These are phyloP conservation scores for Alcedo atthis DNA, from an alignment of 2,797 vertebrate species.

Conservation along the genomic window DNA sequence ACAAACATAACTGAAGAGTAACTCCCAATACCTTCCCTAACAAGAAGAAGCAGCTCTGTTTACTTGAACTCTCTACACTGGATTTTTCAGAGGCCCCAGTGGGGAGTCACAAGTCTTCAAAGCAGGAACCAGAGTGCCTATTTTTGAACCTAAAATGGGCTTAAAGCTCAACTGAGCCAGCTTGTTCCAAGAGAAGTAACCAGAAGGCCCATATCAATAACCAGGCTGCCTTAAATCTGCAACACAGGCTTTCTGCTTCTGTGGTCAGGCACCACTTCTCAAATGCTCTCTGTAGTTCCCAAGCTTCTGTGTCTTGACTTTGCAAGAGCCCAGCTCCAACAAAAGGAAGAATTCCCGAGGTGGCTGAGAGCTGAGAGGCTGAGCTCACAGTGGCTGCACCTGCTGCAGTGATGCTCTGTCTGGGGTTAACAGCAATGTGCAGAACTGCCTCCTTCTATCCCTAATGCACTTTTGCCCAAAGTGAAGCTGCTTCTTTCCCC, in stretches of 20 bases:
- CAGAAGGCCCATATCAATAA: neutral
- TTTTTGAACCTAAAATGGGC: neutral
- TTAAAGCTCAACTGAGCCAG: neutral
- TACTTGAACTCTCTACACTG: neutral
- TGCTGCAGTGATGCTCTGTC: fast-evolving
- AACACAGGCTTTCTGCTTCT: neutral
- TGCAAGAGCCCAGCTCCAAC: fast-evolving
- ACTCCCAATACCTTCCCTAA: neutral
- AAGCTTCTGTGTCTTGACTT: too few species aligned
- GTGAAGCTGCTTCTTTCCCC: neutral
- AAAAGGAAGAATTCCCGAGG: neutral
- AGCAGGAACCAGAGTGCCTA: neutral
- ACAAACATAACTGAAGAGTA: neutral
- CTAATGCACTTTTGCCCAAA: fast-evolving
- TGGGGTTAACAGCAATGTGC: fast-evolving
- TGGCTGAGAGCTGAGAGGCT: fast-evolving
- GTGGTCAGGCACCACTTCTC: fast-evolving
- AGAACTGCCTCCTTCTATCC: neutral
- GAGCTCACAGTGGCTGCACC: fast-evolving
- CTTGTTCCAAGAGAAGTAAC: neutral
- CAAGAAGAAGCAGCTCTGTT: neutral
- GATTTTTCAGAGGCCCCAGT: neutral
- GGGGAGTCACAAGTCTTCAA: neutral
- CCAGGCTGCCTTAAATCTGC: neutral
- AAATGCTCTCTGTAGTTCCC: too few species aligned